Percentiles rank a stretch among this genome's conserved stretches.
Conservation (phyloP, 2,797 vertebrate species). For the Phrynocephalus forsythii region DNA sequence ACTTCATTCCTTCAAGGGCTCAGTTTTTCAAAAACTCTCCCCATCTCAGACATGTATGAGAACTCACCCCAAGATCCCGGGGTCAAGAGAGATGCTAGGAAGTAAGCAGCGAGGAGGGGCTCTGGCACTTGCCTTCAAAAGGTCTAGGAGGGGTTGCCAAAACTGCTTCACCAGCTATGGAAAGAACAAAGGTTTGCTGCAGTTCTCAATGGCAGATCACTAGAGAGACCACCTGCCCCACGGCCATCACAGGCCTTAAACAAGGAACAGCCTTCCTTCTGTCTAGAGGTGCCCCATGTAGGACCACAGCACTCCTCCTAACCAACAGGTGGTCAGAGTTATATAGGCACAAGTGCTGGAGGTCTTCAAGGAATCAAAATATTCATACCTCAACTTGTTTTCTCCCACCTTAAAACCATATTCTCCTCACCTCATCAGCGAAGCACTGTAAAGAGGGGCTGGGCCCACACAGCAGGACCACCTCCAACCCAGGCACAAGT, state of each 20-base stretch:
- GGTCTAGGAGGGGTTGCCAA: slow-evolving; percentile 86
- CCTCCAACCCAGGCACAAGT: slow-evolving; percentile 84
- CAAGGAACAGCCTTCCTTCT: neutral
- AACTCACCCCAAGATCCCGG: slow-evolving; percentile 83
- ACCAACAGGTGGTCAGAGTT: neutral
- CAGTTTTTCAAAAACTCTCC: neutral
- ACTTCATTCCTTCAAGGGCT: neutral
- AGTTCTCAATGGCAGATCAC: neutral
- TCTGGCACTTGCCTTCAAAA: slow-evolving; percentile 80
- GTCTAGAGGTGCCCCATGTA: neutral
- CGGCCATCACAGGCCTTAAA: neutral
- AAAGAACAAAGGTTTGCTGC: neutral
- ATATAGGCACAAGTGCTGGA: neutral
- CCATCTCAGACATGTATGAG: neutral
- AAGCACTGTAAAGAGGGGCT: slow-evolving; percentile 84
- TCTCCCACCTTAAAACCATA: too few species aligned
- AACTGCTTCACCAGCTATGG: slow-evolving; percentile 80
- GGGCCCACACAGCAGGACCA: slow-evolving; percentile 89
- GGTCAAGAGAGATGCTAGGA: slow-evolving; percentile 72
- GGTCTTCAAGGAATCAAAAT: accelerated
- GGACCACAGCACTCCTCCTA: neutral
- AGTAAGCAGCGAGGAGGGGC: slow-evolving; percentile 79
- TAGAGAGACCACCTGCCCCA: neutral
- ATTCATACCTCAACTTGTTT: neutral
- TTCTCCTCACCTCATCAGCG: slow-evolving; percentile 74